phyloP scores from a whole-genome alignment of 2,113 vertebrate species.

The Coptodon bakossiorum region DNA sequence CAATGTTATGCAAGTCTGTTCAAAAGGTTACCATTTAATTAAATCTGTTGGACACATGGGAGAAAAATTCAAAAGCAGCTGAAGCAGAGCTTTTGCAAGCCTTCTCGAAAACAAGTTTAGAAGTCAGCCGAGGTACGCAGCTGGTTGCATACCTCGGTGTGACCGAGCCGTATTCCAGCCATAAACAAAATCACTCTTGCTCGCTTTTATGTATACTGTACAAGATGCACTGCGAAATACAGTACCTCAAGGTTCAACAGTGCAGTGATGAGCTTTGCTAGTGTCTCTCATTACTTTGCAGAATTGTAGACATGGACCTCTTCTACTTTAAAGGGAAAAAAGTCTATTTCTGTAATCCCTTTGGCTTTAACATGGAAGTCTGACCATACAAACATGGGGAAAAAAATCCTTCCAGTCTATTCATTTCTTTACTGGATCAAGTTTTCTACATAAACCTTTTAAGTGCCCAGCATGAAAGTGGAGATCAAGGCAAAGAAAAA shows the following conservation, averaged over 20 bases:
- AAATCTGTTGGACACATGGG: background rate
- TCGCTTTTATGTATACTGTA: background rate
- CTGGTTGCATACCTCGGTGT: background rate
- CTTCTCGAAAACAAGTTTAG: background rate
- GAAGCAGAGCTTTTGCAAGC: background rate
- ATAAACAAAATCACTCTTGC: background rate
- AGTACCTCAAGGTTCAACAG: background rate
- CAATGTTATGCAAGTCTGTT: background rate
- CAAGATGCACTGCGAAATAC: background rate
- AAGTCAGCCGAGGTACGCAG: background rate
- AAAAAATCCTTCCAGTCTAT: background rate
- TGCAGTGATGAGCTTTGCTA: constrained; percentile 9
- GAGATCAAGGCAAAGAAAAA: constrained; percentile 4
- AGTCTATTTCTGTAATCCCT: constrained; percentile 35
- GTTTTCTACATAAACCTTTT: constrained; percentile 35
- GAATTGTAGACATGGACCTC: background rate
- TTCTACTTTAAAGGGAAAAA: background rate
- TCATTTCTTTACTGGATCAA: constrained; percentile 27
- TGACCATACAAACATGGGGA: background rate
- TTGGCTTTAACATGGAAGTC: constrained; percentile 22
- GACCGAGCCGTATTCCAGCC: background rate
- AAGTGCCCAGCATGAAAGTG: constrained; percentile 32
- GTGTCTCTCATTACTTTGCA: background rate
- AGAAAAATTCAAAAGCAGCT: background rate
- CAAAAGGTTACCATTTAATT: constrained; percentile 10